A percentile compares a stretch with the other conserved stretches of the same genome.
These are phyloP conservation scores for Bruchidius siliquastri DNA, from an alignment of 2,888 invertebrate genomes.

Conservation along the genomic window DNA sequence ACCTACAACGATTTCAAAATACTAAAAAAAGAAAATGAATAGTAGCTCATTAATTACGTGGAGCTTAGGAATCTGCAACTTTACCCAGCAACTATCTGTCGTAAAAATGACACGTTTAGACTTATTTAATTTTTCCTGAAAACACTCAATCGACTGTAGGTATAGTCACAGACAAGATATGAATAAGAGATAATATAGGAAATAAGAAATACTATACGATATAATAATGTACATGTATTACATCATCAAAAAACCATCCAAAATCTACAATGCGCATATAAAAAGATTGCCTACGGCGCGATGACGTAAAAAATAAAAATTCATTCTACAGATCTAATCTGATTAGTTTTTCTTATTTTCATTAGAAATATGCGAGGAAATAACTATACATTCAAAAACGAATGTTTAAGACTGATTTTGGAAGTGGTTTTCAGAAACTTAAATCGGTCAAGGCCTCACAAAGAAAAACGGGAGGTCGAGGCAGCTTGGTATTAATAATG, in stretches of 20 bases:
- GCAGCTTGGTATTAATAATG: constrained; percentile 22
- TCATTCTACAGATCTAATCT: not conserved
- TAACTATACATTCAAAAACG: no score
- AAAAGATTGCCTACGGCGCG: not conserved
- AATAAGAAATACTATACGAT: not conserved
- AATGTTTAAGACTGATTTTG: not conserved
- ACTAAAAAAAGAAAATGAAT: no score
- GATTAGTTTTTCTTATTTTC: not conserved
- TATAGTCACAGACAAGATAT: constrained; percentile 6
- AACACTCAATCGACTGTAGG: not conserved
- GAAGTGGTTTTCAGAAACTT: not conserved
- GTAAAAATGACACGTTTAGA: no score
- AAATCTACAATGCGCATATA: not conserved
- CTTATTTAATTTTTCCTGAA: no score
- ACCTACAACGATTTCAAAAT: no score
- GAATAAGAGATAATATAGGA: not conserved
- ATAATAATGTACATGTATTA: not conserved
- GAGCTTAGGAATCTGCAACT: no score
- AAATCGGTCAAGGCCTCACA: not conserved
- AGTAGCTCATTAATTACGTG: no score
- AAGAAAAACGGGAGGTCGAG: not conserved
- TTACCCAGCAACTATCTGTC: no score
- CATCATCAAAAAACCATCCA: not conserved
- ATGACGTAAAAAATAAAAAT: not conserved
- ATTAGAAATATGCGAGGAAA: not conserved